Evolutionary conservation across 35 echinoderm and acorn worm genomes (phyloP), one percentile per base, ranked within the genome.

Genomic region (Ophiothrix spiculata): DNA sequence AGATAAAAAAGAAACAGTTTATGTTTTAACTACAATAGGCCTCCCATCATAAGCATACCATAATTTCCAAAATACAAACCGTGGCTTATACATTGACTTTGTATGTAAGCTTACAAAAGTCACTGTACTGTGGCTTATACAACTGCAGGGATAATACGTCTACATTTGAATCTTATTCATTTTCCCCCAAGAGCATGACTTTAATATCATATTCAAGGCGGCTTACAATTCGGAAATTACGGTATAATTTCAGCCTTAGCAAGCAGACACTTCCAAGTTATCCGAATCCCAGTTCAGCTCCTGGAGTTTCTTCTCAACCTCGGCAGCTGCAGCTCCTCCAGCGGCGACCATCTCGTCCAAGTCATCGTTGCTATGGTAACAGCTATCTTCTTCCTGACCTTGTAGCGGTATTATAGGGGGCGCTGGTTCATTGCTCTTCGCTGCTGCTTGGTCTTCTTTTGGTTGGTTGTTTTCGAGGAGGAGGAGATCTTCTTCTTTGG

Each of bases 321-420:
- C 75, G 83, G 87, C 78, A 82, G 82, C 32, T 37, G 78, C 78
- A 12, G 78, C 37, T 38, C 78, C 40, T 39, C 37, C 60, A n/a
- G 60, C 60, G 17, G 60, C 60, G 32, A 86, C 38, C 23, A 78
- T 86, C 49, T 99, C 96, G 45, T 99, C 92, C 28, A 99, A 73
- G 81, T 99, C 96, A 86, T 99, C 96, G 37, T 94, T 99, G 92
- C 96, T 99, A 90, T 99, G 96, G 92, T 99, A 99, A 94, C 96
- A 99, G 90, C 96, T 99, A 79, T 99, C 96, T 37, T 99, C 96
- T 84, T 99, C 96, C 80, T 99, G 96, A 77, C 87, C 86, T 73
- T 92, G 90, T 25, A 90, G 75, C 1, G 79, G 42, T 49, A 49
- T 54, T 8, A 54, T 21, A 54, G 45, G 60, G n/a, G 80, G 41